These are phyloP conservation scores for Barbus barbus DNA, from an alignment of 2,113 vertebrate species.

Conservation along the genomic window DNA sequence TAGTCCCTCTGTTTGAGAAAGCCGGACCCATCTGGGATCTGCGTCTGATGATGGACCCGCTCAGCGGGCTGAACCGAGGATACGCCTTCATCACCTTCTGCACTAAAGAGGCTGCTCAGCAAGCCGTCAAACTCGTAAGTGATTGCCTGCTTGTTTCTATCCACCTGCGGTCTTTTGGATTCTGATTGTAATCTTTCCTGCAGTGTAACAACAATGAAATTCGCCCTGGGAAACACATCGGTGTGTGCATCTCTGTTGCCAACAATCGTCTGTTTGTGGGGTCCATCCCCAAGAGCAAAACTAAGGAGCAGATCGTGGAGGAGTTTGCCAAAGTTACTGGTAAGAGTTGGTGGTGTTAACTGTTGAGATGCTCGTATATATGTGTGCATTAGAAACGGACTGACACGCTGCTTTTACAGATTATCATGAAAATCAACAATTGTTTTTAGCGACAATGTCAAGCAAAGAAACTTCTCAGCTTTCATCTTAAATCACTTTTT, in stretches of 20 bases:
- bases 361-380: too few relatives aligned
- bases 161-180: not conserved
- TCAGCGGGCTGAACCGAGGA: conserved; percentile 97
- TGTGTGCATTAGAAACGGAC: not conserved
- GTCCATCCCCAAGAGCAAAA: conserved; percentile 99
- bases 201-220: conserved; percentile 99
- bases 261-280: conserved; percentile 99
- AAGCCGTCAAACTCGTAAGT: conserved; percentile 96
- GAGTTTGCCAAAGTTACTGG: conserved; percentile 99
- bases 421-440: too few relatives aligned
- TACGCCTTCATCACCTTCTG: conserved; percentile 99
- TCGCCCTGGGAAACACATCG: conserved; percentile 97
- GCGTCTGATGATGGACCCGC: conserved; percentile 98
- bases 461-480: too few relatives aligned
- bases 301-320: conserved; percentile 99
- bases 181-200: conserved; percentile 11
- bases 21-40: conserved; percentile 98
- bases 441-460: too few relatives aligned
- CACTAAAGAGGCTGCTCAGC: conserved; percentile 98
- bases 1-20: conserved; percentile 98
- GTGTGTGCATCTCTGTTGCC: conserved; percentile 99
- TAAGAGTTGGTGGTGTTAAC: conserved; percentile 65
- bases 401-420: too few relatives aligned
- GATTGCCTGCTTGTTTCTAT: not conserved
- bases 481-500: not conserved